These are phyloP conservation scores for Catamblyrhynchus diadema DNA, from an alignment of 2,797 vertebrate species.

Conservation along the genomic window DNA sequence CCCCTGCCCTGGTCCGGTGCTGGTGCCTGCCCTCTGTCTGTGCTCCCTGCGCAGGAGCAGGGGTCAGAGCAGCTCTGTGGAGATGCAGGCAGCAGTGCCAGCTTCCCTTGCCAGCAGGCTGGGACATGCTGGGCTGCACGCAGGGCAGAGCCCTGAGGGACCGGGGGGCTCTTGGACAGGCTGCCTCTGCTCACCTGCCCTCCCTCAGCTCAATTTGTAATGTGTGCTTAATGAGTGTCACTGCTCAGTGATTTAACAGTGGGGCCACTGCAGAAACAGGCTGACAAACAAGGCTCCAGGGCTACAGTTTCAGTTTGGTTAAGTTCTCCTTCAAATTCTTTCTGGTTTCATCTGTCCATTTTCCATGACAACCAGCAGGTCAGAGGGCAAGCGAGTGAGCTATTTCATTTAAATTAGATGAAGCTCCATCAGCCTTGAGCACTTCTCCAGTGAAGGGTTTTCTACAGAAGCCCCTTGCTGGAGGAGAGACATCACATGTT, in stretches of 20 bases:
- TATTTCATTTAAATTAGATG: background rate
- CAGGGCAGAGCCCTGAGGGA: background rate
- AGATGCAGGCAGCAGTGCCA: background rate
- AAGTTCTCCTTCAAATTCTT: background rate
- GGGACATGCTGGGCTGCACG: background rate
- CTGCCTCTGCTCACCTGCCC: background rate
- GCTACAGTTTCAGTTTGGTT: background rate
- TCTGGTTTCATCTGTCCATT: slow-evolving; percentile 1
- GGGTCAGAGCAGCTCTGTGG: background rate
- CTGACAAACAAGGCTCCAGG: background rate
- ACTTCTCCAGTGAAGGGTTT: background rate
- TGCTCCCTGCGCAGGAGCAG: background rate
- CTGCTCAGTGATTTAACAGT: background rate
- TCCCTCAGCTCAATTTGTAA: background rate
- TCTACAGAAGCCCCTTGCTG: background rate
- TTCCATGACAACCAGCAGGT: slow-evolving; percentile 29
- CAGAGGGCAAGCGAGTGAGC: background rate
- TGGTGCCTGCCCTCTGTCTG: background rate
- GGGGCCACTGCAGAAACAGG: background rate
- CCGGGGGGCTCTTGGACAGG: background rate
- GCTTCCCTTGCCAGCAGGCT: background rate
- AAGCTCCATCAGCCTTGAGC: background rate
- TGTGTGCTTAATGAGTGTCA: background rate
- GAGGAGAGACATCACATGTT: accelerated
- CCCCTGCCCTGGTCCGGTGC: background rate